Conservation (phyloP, 1,140 invertebrate species). For the Megalopta genalis region DNA sequence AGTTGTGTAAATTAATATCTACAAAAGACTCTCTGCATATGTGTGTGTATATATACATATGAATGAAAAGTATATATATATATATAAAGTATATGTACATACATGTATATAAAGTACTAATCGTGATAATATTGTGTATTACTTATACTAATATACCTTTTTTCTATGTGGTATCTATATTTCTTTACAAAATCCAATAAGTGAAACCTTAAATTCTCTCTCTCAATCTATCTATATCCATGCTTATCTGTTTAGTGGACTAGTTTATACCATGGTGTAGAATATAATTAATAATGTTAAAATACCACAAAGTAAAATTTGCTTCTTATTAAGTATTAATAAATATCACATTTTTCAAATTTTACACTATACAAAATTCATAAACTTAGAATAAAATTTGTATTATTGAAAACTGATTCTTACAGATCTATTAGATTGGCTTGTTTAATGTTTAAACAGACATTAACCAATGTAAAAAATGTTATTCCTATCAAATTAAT, state of each 20-base stretch:
- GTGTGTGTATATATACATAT: too few relatives aligned
- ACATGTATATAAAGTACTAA: conserved; percentile 2
- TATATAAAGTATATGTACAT: too few relatives aligned
- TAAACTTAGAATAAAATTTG: neutral
- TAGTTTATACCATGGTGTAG: conserved; percentile 39
- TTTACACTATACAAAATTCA: neutral
- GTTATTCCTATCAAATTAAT: neutral
- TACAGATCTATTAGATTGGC: neutral
- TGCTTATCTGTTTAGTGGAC: conserved; percentile 41
- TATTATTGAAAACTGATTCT: neutral
- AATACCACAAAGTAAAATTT: neutral
- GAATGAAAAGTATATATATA: neutral
- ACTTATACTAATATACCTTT: conserved; percentile 22
- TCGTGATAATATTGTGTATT: conserved; percentile 3
- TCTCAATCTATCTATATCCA: conserved; percentile 48
- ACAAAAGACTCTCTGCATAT: neutral
- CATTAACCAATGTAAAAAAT: neutral
- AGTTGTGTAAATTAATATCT: conserved; percentile 1
- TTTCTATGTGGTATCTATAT: conserved; percentile 45
- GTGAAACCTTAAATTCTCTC: conserved; percentile 70
- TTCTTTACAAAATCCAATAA: conserved; percentile 65
- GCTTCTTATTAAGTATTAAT: neutral
- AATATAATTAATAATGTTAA: conserved; percentile 12
- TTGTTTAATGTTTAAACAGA: neutral
- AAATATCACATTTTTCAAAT: neutral